phyloP scores from a whole-genome alignment of 1,140 invertebrate genomes.

The Campoletis sonorensis region DNA sequence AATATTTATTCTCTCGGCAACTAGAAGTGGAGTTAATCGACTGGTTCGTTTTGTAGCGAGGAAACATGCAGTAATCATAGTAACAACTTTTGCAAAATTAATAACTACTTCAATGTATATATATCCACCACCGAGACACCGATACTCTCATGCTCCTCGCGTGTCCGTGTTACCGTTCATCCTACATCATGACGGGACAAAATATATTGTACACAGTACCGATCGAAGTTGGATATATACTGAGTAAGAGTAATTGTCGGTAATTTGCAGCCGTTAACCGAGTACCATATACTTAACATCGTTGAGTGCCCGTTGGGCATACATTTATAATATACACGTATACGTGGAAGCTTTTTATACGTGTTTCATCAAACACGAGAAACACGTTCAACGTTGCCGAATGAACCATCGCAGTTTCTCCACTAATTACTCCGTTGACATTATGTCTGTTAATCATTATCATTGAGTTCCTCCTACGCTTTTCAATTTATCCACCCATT shows the following conservation, averaged over 20 bases:
- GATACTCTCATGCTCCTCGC: no score
- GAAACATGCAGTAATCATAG: constrained; percentile 39
- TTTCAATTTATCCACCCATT: neutral
- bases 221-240: constrained; percentile 39
- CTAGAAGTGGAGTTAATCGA: constrained; percentile 46
- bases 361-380: constrained; percentile 4
- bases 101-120: constrained; percentile 15
- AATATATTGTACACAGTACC: constrained; percentile 17
- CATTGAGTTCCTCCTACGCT: neutral
- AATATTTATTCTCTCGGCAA: constrained; percentile 27
- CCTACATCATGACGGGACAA: constrained; percentile 13
- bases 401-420: constrained; percentile 1
- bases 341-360: constrained; percentile 12
- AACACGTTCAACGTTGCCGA: constrained; percentile 19
- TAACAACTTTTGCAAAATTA: constrained; percentile 41
- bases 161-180: neutral
- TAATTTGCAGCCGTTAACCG: constrained; percentile 69
- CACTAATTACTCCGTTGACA: neutral
- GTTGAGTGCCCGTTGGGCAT: constrained; percentile 44
- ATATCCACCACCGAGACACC: neutral
- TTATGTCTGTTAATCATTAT: neutral
- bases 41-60: constrained; percentile 8
- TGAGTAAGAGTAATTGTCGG: constrained; percentile 62
- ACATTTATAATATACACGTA: constrained; percentile 39
- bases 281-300: constrained; percentile 64